These are phyloP conservation scores for Unio pictorum DNA, from an alignment of 2,888 invertebrate genomes.

Conservation along the genomic window DNA sequence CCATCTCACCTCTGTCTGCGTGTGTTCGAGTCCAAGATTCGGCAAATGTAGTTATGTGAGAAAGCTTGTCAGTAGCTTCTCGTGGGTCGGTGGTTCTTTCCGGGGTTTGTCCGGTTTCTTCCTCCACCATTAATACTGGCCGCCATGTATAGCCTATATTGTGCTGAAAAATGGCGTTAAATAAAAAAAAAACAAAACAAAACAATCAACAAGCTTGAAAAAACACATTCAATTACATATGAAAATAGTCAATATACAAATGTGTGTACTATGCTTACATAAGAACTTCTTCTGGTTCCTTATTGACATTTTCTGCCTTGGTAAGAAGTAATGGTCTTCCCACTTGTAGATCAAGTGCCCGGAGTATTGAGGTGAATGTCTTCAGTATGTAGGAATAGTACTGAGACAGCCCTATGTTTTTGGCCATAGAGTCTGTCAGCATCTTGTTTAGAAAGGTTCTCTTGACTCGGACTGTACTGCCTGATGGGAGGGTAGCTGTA, in stretches of 20 bases:
- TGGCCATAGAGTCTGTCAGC: constrained; percentile 90
- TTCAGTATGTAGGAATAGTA: constrained; percentile 96
- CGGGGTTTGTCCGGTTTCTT: no score
- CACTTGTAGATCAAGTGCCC: constrained; percentile 95
- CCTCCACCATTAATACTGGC: no score
- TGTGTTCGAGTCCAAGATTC: no score
- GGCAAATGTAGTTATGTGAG: no score
- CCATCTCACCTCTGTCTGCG: no score
- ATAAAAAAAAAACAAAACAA: no score
- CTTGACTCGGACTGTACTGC: constrained; percentile 93
- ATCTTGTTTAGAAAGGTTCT: constrained; percentile 95
- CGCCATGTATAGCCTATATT: no score
- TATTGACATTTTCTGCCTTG: constrained; percentile 94
- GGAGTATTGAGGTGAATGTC: constrained; percentile 94
- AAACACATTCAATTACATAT: no score
- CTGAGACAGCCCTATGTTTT: constrained; percentile 95
- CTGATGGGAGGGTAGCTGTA: constrained; percentile 94
- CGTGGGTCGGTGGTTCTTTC: no score
- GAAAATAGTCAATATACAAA: not conserved
- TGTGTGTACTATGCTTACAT: constrained; percentile 52
- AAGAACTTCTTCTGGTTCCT: constrained; percentile 76
- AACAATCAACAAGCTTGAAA: no score
- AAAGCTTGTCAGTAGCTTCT: no score
- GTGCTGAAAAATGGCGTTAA: no score
- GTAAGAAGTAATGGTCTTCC: constrained; percentile 98